phyloP scores from a whole-genome alignment of 1,140 invertebrate genomes.

The Mylabris phalerata region DNA sequence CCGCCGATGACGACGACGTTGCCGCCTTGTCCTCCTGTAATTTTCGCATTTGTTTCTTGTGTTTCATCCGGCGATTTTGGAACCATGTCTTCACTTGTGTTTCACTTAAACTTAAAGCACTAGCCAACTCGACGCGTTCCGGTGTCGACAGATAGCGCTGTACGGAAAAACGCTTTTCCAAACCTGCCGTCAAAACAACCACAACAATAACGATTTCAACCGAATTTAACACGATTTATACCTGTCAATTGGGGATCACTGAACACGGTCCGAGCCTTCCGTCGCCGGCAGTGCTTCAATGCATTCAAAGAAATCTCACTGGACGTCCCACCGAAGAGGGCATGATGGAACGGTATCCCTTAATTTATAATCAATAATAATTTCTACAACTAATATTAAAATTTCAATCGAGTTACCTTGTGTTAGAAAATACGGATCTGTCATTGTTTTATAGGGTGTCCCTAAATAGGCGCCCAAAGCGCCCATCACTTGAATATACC shows the following conservation, averaged over 20 bases:
- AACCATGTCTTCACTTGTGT: slow-evolving; percentile 99
- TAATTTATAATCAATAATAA: slow-evolving; percentile 4
- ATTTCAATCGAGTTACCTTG: slow-evolving; percentile 48
- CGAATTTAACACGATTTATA: slow-evolving; percentile 15
- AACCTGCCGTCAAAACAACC: slow-evolving; percentile 47
- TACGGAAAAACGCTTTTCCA: slow-evolving; percentile 92
- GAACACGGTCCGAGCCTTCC: slow-evolving; percentile 96
- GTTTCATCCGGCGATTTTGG: slow-evolving; percentile 95
- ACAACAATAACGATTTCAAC: neutral
- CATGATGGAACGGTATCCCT: slow-evolving; percentile 66
- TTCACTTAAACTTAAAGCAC: slow-evolving; percentile 86
- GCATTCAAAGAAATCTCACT: slow-evolving; percentile 60
- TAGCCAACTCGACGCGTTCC: slow-evolving; percentile 90
- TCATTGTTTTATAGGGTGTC: slow-evolving; percentile 57
- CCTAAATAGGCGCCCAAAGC: slow-evolving; percentile 52
- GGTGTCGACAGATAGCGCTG: slow-evolving; percentile 96
- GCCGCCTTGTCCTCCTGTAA: slow-evolving; percentile 48
- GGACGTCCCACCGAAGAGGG: slow-evolving; percentile 55
- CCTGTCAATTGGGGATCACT: slow-evolving; percentile 90
- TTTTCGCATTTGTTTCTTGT: slow-evolving; percentile 89
- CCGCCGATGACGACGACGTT: too few species aligned
- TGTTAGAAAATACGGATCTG: slow-evolving; percentile 58
- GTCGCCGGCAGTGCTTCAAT: slow-evolving; percentile 80
- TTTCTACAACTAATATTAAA: neutral
- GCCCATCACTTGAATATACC: slow-evolving; percentile 56